These are phyloP conservation scores for Chromis chromis DNA, from an alignment of 2,797 vertebrate species.

Conservation along the genomic window DNA sequence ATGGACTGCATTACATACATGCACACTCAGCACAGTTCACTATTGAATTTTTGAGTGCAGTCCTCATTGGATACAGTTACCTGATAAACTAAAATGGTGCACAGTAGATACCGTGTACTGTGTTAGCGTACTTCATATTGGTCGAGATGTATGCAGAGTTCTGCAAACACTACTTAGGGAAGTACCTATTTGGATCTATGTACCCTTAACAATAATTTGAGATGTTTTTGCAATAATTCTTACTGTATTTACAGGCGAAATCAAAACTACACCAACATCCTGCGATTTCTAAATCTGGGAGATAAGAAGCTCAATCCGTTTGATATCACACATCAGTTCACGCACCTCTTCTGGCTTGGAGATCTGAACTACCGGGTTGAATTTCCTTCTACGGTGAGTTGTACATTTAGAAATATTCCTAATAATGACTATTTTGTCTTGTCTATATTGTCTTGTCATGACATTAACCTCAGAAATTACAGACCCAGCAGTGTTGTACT, in stretches of 20 bases:
- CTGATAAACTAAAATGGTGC: no score
- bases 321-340: conserved; percentile 96
- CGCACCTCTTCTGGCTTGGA: conserved; percentile 98
- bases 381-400: conserved; percentile 86
- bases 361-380: conserved; percentile 97
- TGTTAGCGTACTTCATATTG: no score
- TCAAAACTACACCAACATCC: conserved; percentile 95
- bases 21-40: no score
- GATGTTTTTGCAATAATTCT: neutral
- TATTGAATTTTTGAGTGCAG: no score
- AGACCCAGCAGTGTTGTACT: neutral
- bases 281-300: conserved; percentile 93
- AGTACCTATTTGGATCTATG: no score
- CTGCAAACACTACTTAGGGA: no score
- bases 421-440: no score
- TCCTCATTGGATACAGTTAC: no score
- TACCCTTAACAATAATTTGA: neutral
- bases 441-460: neutral
- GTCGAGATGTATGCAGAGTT: no score
- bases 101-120: no score
- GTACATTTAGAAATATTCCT: neutral
- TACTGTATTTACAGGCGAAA: conserved; percentile 87
- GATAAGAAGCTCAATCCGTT: conserved; percentile 96
- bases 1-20: no score
- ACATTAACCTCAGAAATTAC: neutral